phyloP scores from a whole-genome alignment of 2,888 invertebrate genomes.

The Aleiodes testaceus region DNA sequence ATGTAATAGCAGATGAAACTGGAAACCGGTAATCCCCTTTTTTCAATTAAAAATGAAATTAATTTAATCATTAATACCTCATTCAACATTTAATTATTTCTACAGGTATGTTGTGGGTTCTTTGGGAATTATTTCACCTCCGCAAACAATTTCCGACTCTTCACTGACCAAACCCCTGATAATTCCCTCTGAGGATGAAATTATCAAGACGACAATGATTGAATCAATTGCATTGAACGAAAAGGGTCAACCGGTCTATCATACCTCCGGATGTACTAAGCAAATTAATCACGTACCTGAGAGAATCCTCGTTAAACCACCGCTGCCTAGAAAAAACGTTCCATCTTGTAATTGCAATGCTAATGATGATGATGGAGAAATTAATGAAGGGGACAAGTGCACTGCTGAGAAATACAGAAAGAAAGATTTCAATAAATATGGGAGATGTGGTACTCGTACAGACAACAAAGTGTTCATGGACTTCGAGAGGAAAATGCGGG shows the following conservation, averaged over 20 bases:
- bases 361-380: slow-evolving; percentile 53
- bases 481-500: slow-evolving; percentile 46
- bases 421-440: neutral
- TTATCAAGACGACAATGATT: slow-evolving; percentile 50
- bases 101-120: slow-evolving; percentile 60
- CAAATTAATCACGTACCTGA: slow-evolving; percentile 54
- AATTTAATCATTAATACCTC: too few relatives aligned
- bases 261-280: slow-evolving; percentile 56
- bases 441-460: slow-evolving; percentile 46
- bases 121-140: slow-evolving; percentile 61
- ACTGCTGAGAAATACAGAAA: slow-evolving; percentile 61
- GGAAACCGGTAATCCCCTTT: slow-evolving; percentile 51
- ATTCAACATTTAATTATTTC: slow-evolving; percentile 14
- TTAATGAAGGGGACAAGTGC: slow-evolving; percentile 52
- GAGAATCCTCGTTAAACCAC: slow-evolving; percentile 36
- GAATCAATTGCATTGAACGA: slow-evolving; percentile 54
- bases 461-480: slow-evolving; percentile 50
- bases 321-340: slow-evolving; percentile 55
- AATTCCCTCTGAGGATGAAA: slow-evolving; percentile 58
- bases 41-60: slow-evolving; percentile 1
- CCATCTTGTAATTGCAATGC: slow-evolving; percentile 61
- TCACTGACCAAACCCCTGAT: slow-evolving; percentile 52
- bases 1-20: slow-evolving; percentile 53
- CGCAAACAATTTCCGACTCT: slow-evolving; percentile 56
- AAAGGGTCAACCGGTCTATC: slow-evolving; percentile 53